A percentile compares a stretch with the other conserved stretches of the same genome.
Conservation (phyloP, 2,888 invertebrate species). For the Mimachlamys varia region DNA sequence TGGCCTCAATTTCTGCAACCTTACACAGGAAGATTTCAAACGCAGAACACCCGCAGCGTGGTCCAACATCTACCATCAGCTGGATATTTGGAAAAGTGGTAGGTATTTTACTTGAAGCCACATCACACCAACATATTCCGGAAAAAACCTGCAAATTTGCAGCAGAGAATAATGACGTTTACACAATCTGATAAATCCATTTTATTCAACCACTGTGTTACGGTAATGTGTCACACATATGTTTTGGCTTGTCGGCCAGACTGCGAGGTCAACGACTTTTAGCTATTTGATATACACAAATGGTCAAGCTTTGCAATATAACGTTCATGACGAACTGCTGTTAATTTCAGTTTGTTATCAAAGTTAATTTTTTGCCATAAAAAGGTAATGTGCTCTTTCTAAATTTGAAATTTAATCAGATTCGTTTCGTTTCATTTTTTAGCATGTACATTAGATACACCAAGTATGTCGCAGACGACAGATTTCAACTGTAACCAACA, state of each 20-base stretch:
- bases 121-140: not conserved
- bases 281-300: not conserved
- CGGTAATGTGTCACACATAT: not conserved
- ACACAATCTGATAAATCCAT: not conserved
- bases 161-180: not conserved
- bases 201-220: conserved; percentile 12
- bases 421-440: not conserved
- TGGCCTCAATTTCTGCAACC: conserved; percentile 88
- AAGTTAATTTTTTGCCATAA: not conserved
- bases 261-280: not conserved
- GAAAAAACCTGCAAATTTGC: not conserved
- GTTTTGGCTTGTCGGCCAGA: not conserved
- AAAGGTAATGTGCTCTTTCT: not conserved
- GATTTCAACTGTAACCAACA: conserved; percentile 12
- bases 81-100: conserved; percentile 95
- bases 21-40: conserved; percentile 93
- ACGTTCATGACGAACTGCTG: too few species aligned
- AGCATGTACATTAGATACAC: conserved; percentile 23
- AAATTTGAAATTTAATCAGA: not conserved
- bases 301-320: not conserved
- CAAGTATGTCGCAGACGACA: conserved; percentile 31
- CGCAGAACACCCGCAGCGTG: conserved; percentile 62
- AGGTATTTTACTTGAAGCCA: conserved; percentile 44
- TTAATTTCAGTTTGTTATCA: too few species aligned
- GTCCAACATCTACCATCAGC: conserved; percentile 91